Evolutionary conservation across 2,797 vertebrate genomes (phyloP).

Genomic region (Amazona finschi): DNA sequence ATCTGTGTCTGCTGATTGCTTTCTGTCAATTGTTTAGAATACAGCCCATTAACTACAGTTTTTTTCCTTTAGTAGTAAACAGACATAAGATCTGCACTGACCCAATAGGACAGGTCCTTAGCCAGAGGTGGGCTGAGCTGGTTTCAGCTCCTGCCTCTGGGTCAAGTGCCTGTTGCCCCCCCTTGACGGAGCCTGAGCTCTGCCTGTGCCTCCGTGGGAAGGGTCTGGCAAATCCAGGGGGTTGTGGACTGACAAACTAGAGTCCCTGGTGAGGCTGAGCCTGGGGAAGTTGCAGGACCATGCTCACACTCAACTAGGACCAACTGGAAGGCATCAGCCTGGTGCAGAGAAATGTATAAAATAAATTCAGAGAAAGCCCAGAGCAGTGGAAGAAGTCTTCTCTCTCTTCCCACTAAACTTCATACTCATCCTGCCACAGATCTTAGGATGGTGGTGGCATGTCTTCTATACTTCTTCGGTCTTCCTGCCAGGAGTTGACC

Average conservation of each 20-base stretch:
- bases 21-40: neutral
- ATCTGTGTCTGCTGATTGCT: neutral
- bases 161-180: neutral
- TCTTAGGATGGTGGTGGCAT: neutral
- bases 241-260: accelerated
- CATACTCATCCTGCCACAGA: neutral
- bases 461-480: neutral
- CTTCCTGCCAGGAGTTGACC: neutral
- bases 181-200: neutral
- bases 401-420: accelerated
- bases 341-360: neutral
- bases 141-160: neutral
- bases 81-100: neutral
- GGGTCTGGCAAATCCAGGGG: neutral
- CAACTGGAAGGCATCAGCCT: neutral
- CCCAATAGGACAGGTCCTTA: accelerated
- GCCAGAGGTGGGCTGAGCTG: neutral
- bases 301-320: neutral
- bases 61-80: neutral
- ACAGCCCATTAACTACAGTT: neutral
- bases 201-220: accelerated
- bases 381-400: neutral
- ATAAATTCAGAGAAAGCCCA: neutral
- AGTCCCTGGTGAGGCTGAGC: neutral
- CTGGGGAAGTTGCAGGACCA: neutral